Evolutionary conservation across 1,140 invertebrate species (phyloP).

Genomic region (Tenebrio molitor): DNA sequence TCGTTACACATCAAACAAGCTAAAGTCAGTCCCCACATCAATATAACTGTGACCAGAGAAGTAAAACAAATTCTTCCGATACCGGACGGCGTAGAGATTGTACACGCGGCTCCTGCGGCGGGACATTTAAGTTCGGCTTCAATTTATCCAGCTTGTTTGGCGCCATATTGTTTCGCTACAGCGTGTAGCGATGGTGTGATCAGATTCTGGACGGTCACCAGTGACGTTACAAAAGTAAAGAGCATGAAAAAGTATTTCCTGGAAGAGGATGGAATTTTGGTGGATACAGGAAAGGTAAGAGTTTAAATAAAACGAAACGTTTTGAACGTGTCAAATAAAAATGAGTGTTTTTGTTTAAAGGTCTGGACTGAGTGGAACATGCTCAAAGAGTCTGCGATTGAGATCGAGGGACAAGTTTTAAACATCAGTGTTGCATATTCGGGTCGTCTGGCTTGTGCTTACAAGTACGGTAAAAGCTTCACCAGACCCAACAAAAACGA

Average conservation of each 20-base stretch:
- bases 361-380: conserved; percentile 62
- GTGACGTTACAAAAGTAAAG: conserved; percentile 54
- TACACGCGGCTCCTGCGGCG: conserved; percentile 93
- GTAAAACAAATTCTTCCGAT: conserved; percentile 77
- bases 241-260: conserved; percentile 56
- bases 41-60: conserved; percentile 61
- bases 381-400: conserved; percentile 82
- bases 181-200: conserved; percentile 91
- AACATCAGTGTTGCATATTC: conserved; percentile 98
- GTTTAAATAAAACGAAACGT: conserved; percentile 22
- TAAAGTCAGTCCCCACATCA: conserved; percentile 64
- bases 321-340: background rate
- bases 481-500: conserved; percentile 83
- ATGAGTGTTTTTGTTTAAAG: conserved; percentile 22
- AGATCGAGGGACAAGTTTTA: conserved; percentile 83
- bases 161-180: conserved; percentile 95
- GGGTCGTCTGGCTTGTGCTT: conserved; percentile 96
- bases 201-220: conserved; percentile 68
- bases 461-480: conserved; percentile 91
- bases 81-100: conserved; percentile 91
- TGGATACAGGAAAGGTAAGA: conserved; percentile 66
- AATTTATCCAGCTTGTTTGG: conserved; percentile 97
- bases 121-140: conserved; percentile 98
- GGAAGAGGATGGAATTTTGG: conserved; percentile 71
- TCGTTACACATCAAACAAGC: conserved; percentile 63